Base-by-base conservation (phyloP, 2,888 invertebrate species). In the Melanostoma scalare region DNA sequence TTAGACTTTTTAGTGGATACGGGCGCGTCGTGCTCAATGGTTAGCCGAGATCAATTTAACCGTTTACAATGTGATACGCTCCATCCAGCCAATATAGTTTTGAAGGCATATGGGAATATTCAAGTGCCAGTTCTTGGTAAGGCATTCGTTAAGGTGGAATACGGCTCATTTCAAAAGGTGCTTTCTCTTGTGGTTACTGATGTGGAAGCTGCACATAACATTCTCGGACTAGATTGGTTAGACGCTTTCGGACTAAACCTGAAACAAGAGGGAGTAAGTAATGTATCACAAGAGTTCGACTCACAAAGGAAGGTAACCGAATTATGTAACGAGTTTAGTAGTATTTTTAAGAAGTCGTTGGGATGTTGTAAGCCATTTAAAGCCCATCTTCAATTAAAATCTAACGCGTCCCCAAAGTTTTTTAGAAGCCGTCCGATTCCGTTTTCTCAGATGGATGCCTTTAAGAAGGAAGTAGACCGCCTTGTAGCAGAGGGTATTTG, bases 221-320 rank as follows among this genome's bases (percentile, higher is more conserved):
- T 86, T 33, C 84, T 86, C 48, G 84, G 81, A 1, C 33, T 67
- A 5, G 77, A 80, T 6, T 52, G 82, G 8, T 80, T 86, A 40
- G 73, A 77, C 44, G 40, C 35, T 35, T 77, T 85, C 30, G 76
- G 74, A n/a, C 65, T 65, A 35, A 50, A 55, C 31, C 46, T 74
- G 36, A 50, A 53, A 8, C 60, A 72, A 61, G 33, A 61, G 31
- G 40, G 9, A 8, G 42, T 44, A 38, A 35, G 36, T 63, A n/a
- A 10, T 46, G 9, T 42, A 38, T 9, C 44, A 44, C 44, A 31
- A 61, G 3, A 9, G 9, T 8, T n/a, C 3, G 3, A 36, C 8
- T 10, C 42, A 31, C 8, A 30, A 69, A 20, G 20, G 20, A 20
- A 20, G 20, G 20, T 20, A 20, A 20, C 20, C 10, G 44, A 53